Percentiles rank a stretch among this genome's conserved stretches.
Conservation (phyloP, 2,797 vertebrate species). For the Decapterus maruadsi region DNA sequence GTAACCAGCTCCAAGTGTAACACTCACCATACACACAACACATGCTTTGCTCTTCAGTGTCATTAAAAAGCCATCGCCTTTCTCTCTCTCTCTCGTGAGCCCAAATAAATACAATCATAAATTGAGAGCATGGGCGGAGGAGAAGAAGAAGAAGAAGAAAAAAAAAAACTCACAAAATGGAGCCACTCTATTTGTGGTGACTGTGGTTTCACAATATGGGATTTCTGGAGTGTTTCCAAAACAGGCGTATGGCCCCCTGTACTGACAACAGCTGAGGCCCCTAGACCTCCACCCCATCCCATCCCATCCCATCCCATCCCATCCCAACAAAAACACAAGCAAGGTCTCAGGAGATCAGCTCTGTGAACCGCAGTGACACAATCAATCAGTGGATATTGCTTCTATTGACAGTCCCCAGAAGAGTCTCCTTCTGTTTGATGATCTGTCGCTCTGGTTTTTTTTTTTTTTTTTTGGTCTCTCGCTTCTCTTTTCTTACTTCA, state of each 20-base stretch:
- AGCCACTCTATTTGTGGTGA: slow-evolving; percentile 63
- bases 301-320: slow-evolving; percentile 8
- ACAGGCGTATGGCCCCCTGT: slow-evolving; percentile 66
- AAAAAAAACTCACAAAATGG: slow-evolving; percentile 55
- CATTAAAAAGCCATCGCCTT: slow-evolving; percentile 77
- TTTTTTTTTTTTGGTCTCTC: slow-evolving; percentile 30
- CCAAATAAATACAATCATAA: slow-evolving; percentile 76
- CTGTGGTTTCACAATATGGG: slow-evolving; percentile 73
- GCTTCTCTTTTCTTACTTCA: slow-evolving; percentile 7
- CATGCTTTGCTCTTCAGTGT: slow-evolving; percentile 64
- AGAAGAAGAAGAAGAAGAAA: slow-evolving; percentile 23
- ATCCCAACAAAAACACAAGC: slow-evolving; percentile 27
- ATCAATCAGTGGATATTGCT: slow-evolving; percentile 86
- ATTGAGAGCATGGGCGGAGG: slow-evolving; percentile 61
- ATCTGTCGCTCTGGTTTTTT: slow-evolving; percentile 56
- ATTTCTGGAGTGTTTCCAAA: slow-evolving; percentile 76
- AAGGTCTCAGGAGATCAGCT: slow-evolving; percentile 65
- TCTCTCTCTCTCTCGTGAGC: slow-evolving; percentile 42
- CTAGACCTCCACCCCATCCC: slow-evolving; percentile 19
- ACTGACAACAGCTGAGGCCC: slow-evolving; percentile 75
- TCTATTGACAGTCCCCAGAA: slow-evolving; percentile 82
- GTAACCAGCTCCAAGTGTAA: slow-evolving; percentile 58
- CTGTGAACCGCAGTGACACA: slow-evolving; percentile 77
- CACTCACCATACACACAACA: slow-evolving; percentile 61
- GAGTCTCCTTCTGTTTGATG: slow-evolving; percentile 77